Base-by-base conservation (phyloP, 2,797 vertebrate species). In the Megaceryle alcyon region DNA sequence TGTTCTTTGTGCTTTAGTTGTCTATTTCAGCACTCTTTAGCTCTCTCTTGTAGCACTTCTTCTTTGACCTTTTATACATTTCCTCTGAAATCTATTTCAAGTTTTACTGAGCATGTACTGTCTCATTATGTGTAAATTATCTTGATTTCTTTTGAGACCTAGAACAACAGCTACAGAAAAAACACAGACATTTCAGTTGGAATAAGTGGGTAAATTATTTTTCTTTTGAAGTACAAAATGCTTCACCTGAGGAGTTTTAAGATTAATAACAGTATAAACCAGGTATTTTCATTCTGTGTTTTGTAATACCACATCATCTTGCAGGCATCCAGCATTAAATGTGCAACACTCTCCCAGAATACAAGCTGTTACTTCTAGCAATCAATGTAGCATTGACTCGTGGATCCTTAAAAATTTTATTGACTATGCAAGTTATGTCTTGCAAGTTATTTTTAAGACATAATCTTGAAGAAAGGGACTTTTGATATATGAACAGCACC, bases 401-500 rank as follows among this genome's bases (percentile, higher is more conserved):
- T 56, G 25, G 21, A 77, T 88, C 44, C 75, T 90, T 95, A 72
- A 90, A 53, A 91, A 79, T 90, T 90, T 86, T 89, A 92, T 78
- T 93, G 46, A 53, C 73, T 82, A 41, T 39, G 48, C 53, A 86
- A 88, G 78, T 92, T 92, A 94, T 44, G 49, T 29, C 51, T 17
- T 35, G 48, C 54, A 87, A 88, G 78, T 93, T 92, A 93, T 69
- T 88, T 97, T 92, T 93, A 84, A 96, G 81, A 94, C 26, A 89
- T 57, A 87, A 66, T 80, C 44, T 66, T 88, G 33, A 96, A 95
- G 37, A 82, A 85, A 76, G 54, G 39, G 26, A 59, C 63, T 48
- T 86, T 65, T 81, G 82, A 88, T 82, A 90, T 18, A 51, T 43
- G 46, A 73, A 76, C 37, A 87, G 17, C 37, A 73, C 18, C n/a